Conservation (phyloP, 2,888 invertebrate species). For the Pollenia amentaria region DNA sequence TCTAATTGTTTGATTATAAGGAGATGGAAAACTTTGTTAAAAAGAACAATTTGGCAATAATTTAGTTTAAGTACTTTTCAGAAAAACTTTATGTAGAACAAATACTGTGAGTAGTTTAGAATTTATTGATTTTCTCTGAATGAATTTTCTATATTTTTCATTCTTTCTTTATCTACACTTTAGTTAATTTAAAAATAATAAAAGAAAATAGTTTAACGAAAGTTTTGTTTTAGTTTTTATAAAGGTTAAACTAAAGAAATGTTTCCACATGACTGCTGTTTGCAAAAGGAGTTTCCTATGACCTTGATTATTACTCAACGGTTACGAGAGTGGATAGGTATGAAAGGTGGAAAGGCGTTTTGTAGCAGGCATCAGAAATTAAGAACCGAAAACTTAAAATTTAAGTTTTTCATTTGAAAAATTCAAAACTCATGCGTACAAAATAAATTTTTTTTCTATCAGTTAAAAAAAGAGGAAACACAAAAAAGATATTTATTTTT, state of each 20-base stretch:
- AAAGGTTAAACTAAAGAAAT: conserved; percentile 17
- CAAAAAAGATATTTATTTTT: no score
- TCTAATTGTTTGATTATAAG: not conserved
- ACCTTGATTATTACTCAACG: conserved; percentile 4
- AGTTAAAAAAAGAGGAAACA: no score
- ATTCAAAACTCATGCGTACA: no score
- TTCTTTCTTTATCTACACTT: conserved; percentile 2
- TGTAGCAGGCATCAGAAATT: no score
- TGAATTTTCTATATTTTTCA: not conserved
- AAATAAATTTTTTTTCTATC: no score
- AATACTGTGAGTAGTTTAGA: conserved; percentile 33
- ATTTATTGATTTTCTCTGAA: conserved; percentile 58
- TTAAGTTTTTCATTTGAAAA: no score
- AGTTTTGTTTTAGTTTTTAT: not conserved
- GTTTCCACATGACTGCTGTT: conserved; percentile 26
- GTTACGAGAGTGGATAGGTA: conserved; percentile 1
- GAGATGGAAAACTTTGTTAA: conserved; percentile 11
- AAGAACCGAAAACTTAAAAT: no score
- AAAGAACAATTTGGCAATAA: conserved; percentile 58
- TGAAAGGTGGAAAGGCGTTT: conserved; percentile 5
- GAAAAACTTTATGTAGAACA: conserved; percentile 37
- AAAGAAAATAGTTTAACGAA: no score
- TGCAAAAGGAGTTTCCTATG: not conserved
- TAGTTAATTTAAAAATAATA: no score
- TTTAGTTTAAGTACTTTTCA: conserved; percentile 59